phyloP scores from a whole-genome alignment of 2,888 invertebrate genomes.

The Siphlonurus alternatus region DNA sequence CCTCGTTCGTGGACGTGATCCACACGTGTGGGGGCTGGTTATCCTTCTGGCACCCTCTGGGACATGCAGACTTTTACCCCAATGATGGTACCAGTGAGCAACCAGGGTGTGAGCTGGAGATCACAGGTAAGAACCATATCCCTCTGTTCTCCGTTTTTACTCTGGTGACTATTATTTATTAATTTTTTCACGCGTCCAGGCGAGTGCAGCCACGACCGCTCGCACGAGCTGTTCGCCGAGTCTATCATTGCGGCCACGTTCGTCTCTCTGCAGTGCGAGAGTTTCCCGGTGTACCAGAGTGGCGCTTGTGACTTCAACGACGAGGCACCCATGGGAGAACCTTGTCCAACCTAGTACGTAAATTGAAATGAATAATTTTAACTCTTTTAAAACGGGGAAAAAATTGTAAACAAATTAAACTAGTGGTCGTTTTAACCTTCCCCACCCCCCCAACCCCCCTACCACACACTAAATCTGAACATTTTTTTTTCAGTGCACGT shows the following conservation, averaged over 20 bases:
- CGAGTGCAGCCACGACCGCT: conserved; percentile 50
- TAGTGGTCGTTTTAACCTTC: too few species aligned
- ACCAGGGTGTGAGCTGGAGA: conserved; percentile 11
- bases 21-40: conserved; percentile 21
- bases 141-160: not conserved
- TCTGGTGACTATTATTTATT: not conserved
- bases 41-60: conserved; percentile 18
- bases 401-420: too few species aligned
- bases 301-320: conserved; percentile 24
- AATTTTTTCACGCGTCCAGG: conserved; percentile 30
- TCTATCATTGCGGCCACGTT: conserved; percentile 42
- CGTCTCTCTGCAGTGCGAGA: conserved; percentile 33
- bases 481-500: not conserved
- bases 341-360: conserved; percentile 16
- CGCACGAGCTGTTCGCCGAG: conserved; percentile 43
- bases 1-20: conserved; percentile 21
- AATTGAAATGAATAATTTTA: not conserved
- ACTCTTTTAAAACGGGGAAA: too few species aligned
- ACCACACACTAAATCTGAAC: too few species aligned
- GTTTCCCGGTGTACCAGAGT: conserved; percentile 30
- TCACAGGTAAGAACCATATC: not conserved
- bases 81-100: conserved; percentile 20
- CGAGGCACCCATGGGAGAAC: conserved; percentile 37
- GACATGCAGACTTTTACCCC: conserved; percentile 22
- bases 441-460: too few species aligned